Percentiles rank a stretch among this genome's conserved stretches.
Conservation (phyloP, 2,113 vertebrate species). For the Cavia aperea region DNA sequence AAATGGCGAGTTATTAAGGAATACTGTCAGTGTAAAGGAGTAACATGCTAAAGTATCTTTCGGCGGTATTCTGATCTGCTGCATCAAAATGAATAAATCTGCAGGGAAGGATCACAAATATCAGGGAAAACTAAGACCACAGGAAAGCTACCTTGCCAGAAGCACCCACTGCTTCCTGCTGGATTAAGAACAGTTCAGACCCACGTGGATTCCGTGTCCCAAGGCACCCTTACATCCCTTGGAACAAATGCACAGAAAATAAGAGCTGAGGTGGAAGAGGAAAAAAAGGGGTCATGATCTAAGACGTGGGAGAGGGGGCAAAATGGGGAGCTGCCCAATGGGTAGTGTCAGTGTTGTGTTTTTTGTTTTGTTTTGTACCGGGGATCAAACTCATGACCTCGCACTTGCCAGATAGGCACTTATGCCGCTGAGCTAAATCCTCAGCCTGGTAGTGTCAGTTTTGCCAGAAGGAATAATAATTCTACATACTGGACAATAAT, state of each 20-base stretch:
- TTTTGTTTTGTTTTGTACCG: too few relatives aligned
- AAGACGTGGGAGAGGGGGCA: accelerated
- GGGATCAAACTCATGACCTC: too few relatives aligned
- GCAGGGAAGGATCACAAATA: constrained; percentile 35
- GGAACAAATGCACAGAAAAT: background rate
- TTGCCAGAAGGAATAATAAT: background rate
- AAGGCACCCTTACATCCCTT: background rate
- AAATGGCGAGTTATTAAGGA: constrained; percentile 55
- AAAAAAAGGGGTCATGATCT: background rate
- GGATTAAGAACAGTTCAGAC: constrained; percentile 51
- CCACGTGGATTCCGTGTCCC: background rate
- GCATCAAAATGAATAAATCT: constrained; percentile 58
- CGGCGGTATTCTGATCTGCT: constrained; percentile 61
- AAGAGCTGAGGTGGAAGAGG: background rate
- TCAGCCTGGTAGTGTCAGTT: too few relatives aligned
- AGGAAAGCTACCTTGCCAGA: constrained; percentile 57
- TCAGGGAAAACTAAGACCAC: constrained; percentile 64
- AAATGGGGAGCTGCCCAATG: background rate
- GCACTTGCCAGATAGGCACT: too few relatives aligned
- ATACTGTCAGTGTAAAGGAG: constrained; percentile 61
- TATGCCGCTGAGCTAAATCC: too few relatives aligned
- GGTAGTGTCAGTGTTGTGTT: background rate
- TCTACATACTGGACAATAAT: background rate
- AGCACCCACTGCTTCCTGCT: constrained; percentile 46
- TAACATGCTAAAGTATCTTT: constrained; percentile 64